phyloP scores from a whole-genome alignment of 2,113 vertebrate genomes.

The Atherinomorus stipes region DNA sequence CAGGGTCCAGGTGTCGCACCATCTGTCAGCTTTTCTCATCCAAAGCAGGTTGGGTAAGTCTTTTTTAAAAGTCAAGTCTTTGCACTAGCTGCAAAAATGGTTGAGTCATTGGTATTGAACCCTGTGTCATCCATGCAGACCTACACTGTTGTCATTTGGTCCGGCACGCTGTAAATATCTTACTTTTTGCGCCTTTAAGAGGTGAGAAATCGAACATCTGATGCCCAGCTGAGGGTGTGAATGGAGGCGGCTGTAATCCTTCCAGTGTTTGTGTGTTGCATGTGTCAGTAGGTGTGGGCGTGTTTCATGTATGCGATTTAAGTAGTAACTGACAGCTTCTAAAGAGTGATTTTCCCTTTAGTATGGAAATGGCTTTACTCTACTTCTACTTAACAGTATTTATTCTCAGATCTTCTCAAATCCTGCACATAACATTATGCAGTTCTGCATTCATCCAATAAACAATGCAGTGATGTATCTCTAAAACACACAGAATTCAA shows the following conservation, averaged over 20 bases:
- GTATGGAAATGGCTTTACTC: slow-evolving; percentile 21
- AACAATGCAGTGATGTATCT: not conserved
- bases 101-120: slow-evolving; percentile 52
- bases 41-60: slow-evolving; percentile 7
- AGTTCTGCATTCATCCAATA: not conserved
- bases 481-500: not conserved
- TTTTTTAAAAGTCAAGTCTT: not conserved
- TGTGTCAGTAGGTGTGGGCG: slow-evolving; percentile 44
- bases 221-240: slow-evolving; percentile 54
- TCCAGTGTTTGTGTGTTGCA: slow-evolving; percentile 36
- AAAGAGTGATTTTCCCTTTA: slow-evolving; percentile 9
- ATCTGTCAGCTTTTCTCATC: slow-evolving; percentile 25
- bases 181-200: slow-evolving; percentile 56
- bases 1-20: slow-evolving; percentile 15
- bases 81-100: slow-evolving; percentile 2
- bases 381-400: not conserved
- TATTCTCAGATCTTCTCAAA: slow-evolving; percentile 22
- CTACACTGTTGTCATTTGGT: slow-evolving; percentile 44
- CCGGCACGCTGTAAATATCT: slow-evolving; percentile 47
- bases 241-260: slow-evolving; percentile 51
- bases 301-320: slow-evolving; percentile 21
- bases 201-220: slow-evolving; percentile 64
- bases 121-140: slow-evolving; percentile 34
- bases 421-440: not conserved
- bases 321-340: slow-evolving; percentile 17